A percentile compares a stretch with the other conserved stretches of the same genome.
Conservation (phyloP, 2,797 vertebrate genomes). For the Helarctos malayanus region DNA sequence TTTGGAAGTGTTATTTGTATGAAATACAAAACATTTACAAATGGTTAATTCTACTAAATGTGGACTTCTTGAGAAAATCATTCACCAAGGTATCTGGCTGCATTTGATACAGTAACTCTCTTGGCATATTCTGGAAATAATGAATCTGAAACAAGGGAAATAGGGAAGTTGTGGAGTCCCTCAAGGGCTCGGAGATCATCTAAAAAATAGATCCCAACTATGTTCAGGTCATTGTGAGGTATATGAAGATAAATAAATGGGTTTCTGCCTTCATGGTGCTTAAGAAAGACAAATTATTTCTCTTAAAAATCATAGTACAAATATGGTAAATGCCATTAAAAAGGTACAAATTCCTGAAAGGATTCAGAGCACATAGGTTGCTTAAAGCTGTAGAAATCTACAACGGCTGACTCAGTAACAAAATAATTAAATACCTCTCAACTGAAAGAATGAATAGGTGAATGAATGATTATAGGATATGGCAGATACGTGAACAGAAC, state of each 20-base stretch:
- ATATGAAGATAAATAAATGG: not conserved
- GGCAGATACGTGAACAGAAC: constrained; percentile 14
- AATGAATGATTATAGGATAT: not conserved
- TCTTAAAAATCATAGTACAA: constrained; percentile 33
- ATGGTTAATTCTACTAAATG: not conserved
- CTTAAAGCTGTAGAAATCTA: not conserved
- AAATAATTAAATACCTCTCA: not conserved
- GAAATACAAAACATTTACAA: constrained; percentile 2
- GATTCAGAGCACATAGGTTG: not conserved
- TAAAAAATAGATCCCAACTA: not conserved
- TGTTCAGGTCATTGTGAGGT: not conserved
- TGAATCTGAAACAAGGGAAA: constrained; percentile 15
- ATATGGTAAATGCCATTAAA: not conserved
- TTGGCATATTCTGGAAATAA: not conserved
- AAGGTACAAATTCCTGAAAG: not conserved
- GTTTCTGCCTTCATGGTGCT: not conserved
- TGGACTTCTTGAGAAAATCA: constrained; percentile 31
- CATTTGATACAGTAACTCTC: constrained; percentile 19
- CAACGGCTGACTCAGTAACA: not conserved
- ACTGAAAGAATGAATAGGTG: not conserved
- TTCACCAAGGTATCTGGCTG: not conserved
- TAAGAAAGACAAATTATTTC: constrained; percentile 23
- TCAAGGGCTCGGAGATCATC: not conserved
- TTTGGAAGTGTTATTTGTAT: constrained; percentile 29
- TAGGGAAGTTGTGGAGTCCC: not conserved